Conservation (phyloP, 1,140 invertebrate species). For the Leptinotarsa undecemlineata region DNA sequence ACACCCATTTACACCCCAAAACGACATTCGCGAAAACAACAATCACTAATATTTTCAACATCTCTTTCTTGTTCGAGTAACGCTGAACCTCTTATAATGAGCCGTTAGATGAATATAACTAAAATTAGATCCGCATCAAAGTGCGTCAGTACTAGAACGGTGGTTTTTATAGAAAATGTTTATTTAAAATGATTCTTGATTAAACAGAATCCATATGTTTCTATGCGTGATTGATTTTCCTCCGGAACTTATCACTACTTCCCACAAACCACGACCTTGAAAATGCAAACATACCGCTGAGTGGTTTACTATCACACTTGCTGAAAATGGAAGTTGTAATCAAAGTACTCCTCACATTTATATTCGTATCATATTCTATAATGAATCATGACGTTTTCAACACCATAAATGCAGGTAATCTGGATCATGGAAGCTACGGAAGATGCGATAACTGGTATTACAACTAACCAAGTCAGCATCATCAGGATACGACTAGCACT, state of each 20-base stretch:
- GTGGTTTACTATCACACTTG: not conserved
- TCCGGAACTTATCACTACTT: not conserved
- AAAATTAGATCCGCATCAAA: conserved; percentile 15
- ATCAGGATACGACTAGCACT: too few relatives aligned
- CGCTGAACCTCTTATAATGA: not conserved
- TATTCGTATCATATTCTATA: too few relatives aligned
- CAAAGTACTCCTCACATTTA: too few relatives aligned
- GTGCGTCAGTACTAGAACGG: conserved; percentile 10
- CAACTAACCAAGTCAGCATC: too few relatives aligned
- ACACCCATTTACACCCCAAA: conserved; percentile 10
- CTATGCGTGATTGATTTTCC: not conserved
- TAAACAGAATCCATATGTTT: not conserved
- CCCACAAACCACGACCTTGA: not conserved
- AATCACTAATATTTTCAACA: not conserved
- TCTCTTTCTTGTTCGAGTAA: not conserved
- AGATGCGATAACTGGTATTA: too few relatives aligned
- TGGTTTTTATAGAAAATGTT: not conserved
- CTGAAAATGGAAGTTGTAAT: too few relatives aligned
- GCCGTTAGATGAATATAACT: not conserved
- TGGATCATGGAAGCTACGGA: too few relatives aligned
- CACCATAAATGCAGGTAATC: too few relatives aligned
- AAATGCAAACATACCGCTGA: not conserved
- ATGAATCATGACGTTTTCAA: too few relatives aligned
- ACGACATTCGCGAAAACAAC: not conserved
- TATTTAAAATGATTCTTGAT: not conserved